Evolutionary conservation across 2,113 vertebrate species (phyloP), one percentile per base, ranked within the genome.

Genomic region (Rhea pennata): DNA sequence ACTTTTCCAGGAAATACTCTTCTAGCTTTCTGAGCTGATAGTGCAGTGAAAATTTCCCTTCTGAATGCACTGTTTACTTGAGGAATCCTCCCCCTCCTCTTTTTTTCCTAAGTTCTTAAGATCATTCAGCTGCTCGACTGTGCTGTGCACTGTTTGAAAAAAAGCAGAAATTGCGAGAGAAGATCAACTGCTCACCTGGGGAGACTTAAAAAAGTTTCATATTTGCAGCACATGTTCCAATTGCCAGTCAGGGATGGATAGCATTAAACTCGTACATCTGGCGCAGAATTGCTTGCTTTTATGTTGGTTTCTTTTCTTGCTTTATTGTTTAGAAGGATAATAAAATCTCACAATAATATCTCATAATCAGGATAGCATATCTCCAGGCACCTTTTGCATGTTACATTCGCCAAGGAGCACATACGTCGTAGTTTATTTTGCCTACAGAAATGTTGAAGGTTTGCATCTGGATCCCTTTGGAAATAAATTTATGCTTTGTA

Each of bases 331-430:
- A 93, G 96, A 97, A 97, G 91, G 94, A 96, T 98, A 96, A 98
- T 98, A 98, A 98, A 97, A 97, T 90, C 89, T 96, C 96, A 94
- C 91, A 96, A 96, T 98, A 96, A 95, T 98, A 97, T 96, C 98
- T 97, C 94, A 74, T 97, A 96, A 98, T 98, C 97, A 94, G 88
- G 95, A 97, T 64, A 96, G 93, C 91, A 86, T 97, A 95, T 97
- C 97, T 98, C 96, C 97, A 97, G 96, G 96, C 97, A 88, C 89
- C 93, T 95, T 93, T 88, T 87, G 94, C 88, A 50, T 88, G 59
- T 82, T 87, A 92, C 20, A 65, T 93, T 90, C 64, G 54, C 94
- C 87, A 92, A 92, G 94, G 79, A 92, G 95, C 79, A 88, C 97
- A 92, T 78, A 78, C 51, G 50, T 95, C 23, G 4, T 75, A 51